Conservation (phyloP, 2,888 invertebrate species). For the Halictus ligatus region DNA sequence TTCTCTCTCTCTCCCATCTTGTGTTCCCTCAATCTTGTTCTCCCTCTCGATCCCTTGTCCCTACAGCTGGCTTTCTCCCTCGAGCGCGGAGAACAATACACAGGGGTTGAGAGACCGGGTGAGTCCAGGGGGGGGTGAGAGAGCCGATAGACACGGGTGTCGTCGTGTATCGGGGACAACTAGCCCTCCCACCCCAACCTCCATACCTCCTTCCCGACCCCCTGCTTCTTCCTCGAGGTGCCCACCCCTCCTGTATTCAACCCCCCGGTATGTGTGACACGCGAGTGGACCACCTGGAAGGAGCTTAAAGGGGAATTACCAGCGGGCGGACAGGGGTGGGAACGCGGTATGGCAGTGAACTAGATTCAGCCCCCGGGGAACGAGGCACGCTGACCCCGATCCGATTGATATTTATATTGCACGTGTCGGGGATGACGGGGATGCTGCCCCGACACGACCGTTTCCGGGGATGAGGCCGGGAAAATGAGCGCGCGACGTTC, state of each 20-base stretch:
- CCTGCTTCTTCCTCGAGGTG: slow-evolving; percentile 61
- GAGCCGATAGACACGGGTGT: slow-evolving; percentile 48
- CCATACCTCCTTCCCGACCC: not conserved
- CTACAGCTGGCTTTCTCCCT: not conserved
- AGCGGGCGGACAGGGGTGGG: slow-evolving; percentile 22
- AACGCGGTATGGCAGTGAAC: slow-evolving; percentile 10
- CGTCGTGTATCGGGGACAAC: slow-evolving; percentile 64
- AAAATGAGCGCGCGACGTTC: not conserved
- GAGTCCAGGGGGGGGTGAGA: not conserved
- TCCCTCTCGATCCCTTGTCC: not conserved
- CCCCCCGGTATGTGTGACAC: slow-evolving; percentile 64
- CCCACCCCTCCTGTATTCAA: slow-evolving; percentile 59
- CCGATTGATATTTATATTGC: slow-evolving; percentile 28
- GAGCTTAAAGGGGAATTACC: slow-evolving; percentile 72
- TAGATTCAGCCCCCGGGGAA: slow-evolving; percentile 16
- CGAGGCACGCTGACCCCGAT: slow-evolving; percentile 14
- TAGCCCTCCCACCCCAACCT: slow-evolving; percentile 9
- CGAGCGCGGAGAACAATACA: slow-evolving; percentile 40
- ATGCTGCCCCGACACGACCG: not conserved
- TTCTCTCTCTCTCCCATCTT: not conserved
- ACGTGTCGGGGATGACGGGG: not conserved
- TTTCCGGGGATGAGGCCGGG: not conserved
- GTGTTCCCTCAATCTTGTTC: not conserved
- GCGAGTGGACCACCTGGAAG: slow-evolving; percentile 69
- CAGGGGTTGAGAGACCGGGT: not conserved